A percentile compares a stretch with the other conserved stretches of the same genome.
Evolutionary conservation across 2,797 vertebrate species (phyloP).

Genomic region (Brotula barbata): DNA sequence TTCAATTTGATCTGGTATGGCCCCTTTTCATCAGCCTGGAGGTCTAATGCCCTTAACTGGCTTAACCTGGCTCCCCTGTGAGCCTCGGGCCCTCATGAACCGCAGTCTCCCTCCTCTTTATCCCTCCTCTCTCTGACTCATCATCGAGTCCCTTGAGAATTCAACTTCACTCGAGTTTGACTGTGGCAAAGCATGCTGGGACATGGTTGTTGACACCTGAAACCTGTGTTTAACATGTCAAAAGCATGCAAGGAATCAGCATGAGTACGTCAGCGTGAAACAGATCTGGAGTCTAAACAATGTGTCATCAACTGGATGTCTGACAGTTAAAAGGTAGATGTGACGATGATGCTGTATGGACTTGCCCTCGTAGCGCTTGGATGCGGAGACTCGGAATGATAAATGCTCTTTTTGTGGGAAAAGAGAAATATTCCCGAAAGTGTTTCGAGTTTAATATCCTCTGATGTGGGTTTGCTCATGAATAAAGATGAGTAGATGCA

Average conservation of each 20-base stretch:
- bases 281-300: constrained; percentile 32
- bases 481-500: constrained; percentile 61
- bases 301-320: constrained; percentile 6
- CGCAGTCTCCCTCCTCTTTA: constrained; percentile 71
- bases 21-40: constrained; percentile 88
- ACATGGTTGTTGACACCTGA: constrained; percentile 54
- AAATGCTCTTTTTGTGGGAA: constrained; percentile 16
- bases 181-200: constrained; percentile 65
- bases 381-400: constrained; percentile 16
- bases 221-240: constrained; percentile 62
- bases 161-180: constrained; percentile 55
- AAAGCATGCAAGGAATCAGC: constrained; percentile 53
- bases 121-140: constrained; percentile 38
- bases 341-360: neutral
- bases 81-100: constrained; percentile 69
- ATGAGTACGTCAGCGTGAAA: constrained; percentile 50
- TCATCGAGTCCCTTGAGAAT: constrained; percentile 67
- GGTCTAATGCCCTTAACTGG: constrained; percentile 89
- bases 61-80: constrained; percentile 84
- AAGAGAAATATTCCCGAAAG: constrained; percentile 35
- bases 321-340: constrained; percentile 15
- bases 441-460: constrained; percentile 42
- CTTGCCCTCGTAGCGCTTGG: constrained; percentile 42
- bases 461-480: constrained; percentile 49
- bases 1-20: constrained; percentile 84